A percentile compares a stretch with the other conserved stretches of the same genome.
phyloP scores from a whole-genome alignment of 2,797 vertebrate genomes.

The Euthynnus affinis region DNA sequence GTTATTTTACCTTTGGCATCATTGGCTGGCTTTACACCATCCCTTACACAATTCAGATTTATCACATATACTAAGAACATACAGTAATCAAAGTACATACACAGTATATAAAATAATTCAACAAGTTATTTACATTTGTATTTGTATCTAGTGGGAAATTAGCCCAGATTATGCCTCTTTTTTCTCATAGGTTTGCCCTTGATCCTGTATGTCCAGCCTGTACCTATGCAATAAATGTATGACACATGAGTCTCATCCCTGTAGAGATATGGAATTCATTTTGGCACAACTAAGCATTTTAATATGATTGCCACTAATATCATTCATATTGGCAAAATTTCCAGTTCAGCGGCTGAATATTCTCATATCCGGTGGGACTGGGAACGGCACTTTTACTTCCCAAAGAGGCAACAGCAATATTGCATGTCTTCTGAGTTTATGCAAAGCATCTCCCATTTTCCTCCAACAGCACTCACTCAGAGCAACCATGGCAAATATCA shows the following conservation, averaged over 20 bases:
- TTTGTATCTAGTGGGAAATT: constrained; percentile 18
- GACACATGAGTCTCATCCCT: constrained; percentile 53
- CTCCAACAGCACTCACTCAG: constrained; percentile 86
- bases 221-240: constrained; percentile 16
- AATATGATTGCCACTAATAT: constrained; percentile 81
- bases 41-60: constrained; percentile 10
- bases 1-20: not conserved
- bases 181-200: constrained; percentile 4
- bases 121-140: constrained; percentile 28
- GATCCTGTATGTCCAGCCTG: constrained; percentile 14
- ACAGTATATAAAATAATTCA: not conserved
- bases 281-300: constrained; percentile 69
- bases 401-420: constrained; percentile 78
- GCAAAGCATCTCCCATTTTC: constrained; percentile 84
- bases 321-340: constrained; percentile 77
- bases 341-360: constrained; percentile 75
- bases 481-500: constrained; percentile 88
- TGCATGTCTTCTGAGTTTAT: constrained; percentile 82
- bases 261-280: constrained; percentile 69
- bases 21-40: not conserved
- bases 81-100: not conserved
- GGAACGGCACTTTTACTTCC: constrained; percentile 57
- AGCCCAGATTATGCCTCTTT: constrained; percentile 12
- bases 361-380: constrained; percentile 80
- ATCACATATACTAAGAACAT: constrained; percentile 4